Base-by-base conservation (phyloP, 2,888 invertebrate genomes). In the Yponomeuta malinellus region DNA sequence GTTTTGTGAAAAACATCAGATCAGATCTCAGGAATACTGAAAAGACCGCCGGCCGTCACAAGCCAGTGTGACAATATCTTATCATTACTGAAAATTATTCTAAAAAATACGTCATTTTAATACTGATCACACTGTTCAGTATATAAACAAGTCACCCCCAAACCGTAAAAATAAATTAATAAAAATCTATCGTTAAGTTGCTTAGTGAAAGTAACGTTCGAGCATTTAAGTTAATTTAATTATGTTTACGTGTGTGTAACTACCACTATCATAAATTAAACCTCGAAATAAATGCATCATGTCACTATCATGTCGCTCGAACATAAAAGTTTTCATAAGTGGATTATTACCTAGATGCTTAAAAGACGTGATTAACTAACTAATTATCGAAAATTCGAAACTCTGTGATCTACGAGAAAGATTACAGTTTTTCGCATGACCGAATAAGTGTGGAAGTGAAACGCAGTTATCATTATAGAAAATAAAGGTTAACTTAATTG, bases 241-340 rank as follows among this genome's bases (percentile, higher is more conserved):
- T 89, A 69, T 69, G 63, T 69, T 31, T 59, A 59, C 37, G 69
- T 43, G 43, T 43, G 65, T 65, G 87, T 89, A 89, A 89, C 89
- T 91, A 90, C 87, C 87, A 87, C 89, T 90, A 90, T 83, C 83
- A 88, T 89, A 89, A 90, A 90, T 89, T 90, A 91, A 71, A 89
- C 89, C 89, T 88, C 86, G 79, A 90, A 90, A 91, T 92, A 92
- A 92, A 92, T 92, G 92, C 92, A 91, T 90, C 90, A 89, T 84
- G 90, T 90, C 89, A 91, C 91, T 89, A 86, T 88, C 86, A 90
- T 89, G 89, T 90, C 87, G 84, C 83, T 79, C 8, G 86, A 89
- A 89, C 86, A 86, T 89, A 90, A 89, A 89, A 85, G 79, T 87
- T 81, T 78, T 33, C 31, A 78, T 69, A 68, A 63, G 48, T 70